Evolutionary conservation across 2,888 invertebrate genomes (phyloP).

Genomic region (Leptinotarsa peninsularis): DNA sequence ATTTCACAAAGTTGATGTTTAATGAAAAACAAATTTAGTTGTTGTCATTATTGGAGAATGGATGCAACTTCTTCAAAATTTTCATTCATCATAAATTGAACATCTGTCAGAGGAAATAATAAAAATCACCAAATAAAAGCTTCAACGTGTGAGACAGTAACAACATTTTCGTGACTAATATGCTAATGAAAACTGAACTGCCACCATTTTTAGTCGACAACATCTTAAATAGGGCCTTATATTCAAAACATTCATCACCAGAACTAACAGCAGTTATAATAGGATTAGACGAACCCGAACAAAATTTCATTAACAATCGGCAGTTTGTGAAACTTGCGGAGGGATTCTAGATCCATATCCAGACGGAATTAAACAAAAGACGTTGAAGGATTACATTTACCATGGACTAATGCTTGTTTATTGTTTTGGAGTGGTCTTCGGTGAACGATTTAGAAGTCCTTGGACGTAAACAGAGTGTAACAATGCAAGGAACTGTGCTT

Average conservation of each 20-base stretch:
- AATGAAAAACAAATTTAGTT: no score
- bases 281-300: conserved; percentile 25
- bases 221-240: conserved; percentile 20
- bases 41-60: no score
- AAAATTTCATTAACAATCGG: conserved; percentile 20
- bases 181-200: background rate
- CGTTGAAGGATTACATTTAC: conserved; percentile 13
- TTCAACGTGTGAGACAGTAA: no score
- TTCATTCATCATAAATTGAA: no score
- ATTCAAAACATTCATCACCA: conserved; percentile 22
- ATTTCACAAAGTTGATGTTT: no score
- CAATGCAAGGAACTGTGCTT: background rate
- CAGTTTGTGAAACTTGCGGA: conserved; percentile 17
- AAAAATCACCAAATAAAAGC: no score
- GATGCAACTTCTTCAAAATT: no score
- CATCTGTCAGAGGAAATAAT: no score
- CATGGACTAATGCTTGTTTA: conserved; percentile 8
- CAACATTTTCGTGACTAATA: no score
- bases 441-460: background rate
- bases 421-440: background rate
- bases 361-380: conserved; percentile 13
- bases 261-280: conserved; percentile 24
- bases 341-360: conserved; percentile 19
- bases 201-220: conserved; percentile 3
- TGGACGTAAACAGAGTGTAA: background rate